These are phyloP conservation scores for Drosophila ironensis DNA, from an alignment of 1,140 invertebrate genomes.

Conservation along the genomic window DNA sequence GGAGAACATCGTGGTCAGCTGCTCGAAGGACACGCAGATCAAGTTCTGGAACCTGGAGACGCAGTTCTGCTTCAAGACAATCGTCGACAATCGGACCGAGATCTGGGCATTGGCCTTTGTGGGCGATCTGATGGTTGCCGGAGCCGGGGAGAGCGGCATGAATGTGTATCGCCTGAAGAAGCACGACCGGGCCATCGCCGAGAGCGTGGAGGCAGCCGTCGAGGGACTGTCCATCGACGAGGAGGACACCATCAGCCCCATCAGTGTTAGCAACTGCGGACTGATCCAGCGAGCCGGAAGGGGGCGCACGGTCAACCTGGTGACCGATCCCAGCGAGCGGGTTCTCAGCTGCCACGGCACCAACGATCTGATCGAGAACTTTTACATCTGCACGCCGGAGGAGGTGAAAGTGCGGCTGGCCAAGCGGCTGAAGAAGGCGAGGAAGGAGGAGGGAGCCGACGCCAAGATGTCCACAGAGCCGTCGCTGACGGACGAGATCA, in stretches of 20 bases:
- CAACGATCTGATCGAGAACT: slow-evolving; percentile 92
- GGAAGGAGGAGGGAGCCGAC: slow-evolving; percentile 83
- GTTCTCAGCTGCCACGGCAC: slow-evolving; percentile 92
- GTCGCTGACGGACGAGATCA: slow-evolving; percentile 88
- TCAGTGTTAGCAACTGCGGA: slow-evolving; percentile 89
- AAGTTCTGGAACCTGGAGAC: slow-evolving; percentile 99
- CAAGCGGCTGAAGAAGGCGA: slow-evolving; percentile 89
- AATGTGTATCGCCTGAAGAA: slow-evolving; percentile 89
- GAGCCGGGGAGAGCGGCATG: slow-evolving; percentile 92
- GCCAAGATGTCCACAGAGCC: slow-evolving; percentile 61
- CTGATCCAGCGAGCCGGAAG: slow-evolving; percentile 89
- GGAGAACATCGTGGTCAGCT: slow-evolving; percentile 90
- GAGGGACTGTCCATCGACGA: slow-evolving; percentile 81
- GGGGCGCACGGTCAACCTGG: slow-evolving; percentile 88
- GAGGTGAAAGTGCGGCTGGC: slow-evolving; percentile 87
- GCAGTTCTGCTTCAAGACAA: slow-evolving; percentile 97
- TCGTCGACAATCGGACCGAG: slow-evolving; percentile 90
- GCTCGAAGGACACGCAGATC: slow-evolving; percentile 96
- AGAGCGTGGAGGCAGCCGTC: slow-evolving; percentile 84
- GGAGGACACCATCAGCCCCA: slow-evolving; percentile 83
- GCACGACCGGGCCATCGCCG: slow-evolving; percentile 81
- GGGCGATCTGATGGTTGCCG: slow-evolving; percentile 92
- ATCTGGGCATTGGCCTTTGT: slow-evolving; percentile 93
- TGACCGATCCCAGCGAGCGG: slow-evolving; percentile 85
- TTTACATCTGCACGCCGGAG: slow-evolving; percentile 89